Evolutionary conservation across 1,140 invertebrate genomes (phyloP), one percentile per base, ranked within the genome.

Genomic region (Drosophila ficusphila): DNA sequence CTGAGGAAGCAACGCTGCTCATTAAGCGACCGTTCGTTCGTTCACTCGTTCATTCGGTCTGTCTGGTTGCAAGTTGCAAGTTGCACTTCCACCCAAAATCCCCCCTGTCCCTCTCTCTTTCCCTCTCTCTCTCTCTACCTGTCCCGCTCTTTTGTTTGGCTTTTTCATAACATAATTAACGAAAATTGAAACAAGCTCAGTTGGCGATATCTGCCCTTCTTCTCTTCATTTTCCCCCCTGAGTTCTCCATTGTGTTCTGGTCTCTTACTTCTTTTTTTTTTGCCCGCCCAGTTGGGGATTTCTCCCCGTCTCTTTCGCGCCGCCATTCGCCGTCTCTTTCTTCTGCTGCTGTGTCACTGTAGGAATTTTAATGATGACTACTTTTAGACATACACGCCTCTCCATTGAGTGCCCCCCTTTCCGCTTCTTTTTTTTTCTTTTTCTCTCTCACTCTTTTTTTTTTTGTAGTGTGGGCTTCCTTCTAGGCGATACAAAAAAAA

Each of bases 311-410:
- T 41, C 42, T 34, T 14, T 47, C 38, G 29, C 27, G n/a, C 38
- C 23, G 29, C 39, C 23, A 25, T 34, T 16, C 48, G 18, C 33
- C 33, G 33, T 70, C 38, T 47, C 33, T 69, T 36, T 58, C 46
- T 18, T 18, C 53, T 60, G 4, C 48, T 14, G 56, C 69, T 81
- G 81, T 86, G 81, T 86, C 79, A 85, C 79, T 85, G 76, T 62
- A 73, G 82, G 81, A 85, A 85, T 85, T 85, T 85, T 85, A 85
- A 85, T 85, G 81, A 85, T 85, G 81, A 85, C 81, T 85, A 85
- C 81, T 86, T 85, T 85, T 85, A 85, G 81, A 85, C 81, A 86
- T 85, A 85, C 81, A 85, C 81, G 81, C 79, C 79, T 83, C 81
- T 85, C 79, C 79, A 79, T 78, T 65, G 75, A 73, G 68, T 53